Percentiles rank a stretch among this genome's conserved stretches.
Conservation (phyloP, 2,113 vertebrate genomes). For the Nibea coibor region DNA sequence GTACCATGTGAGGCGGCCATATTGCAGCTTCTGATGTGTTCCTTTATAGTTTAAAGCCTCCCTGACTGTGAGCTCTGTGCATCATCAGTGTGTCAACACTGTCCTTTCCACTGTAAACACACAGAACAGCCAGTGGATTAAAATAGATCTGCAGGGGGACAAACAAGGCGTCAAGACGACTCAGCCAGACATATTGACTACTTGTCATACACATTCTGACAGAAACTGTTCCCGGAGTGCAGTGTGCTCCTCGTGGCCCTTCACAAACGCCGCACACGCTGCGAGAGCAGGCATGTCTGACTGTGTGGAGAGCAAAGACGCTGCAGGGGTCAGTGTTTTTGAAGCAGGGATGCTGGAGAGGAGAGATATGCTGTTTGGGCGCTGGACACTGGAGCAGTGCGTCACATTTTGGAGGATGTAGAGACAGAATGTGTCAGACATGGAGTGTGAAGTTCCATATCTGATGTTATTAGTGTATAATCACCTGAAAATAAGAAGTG, state of each 20-base stretch:
- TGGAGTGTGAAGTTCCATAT: too few species aligned
- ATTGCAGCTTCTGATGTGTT: neutral
- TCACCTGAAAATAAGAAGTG: too few species aligned
- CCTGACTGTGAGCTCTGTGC: neutral
- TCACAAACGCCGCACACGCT: neutral
- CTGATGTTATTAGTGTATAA: too few species aligned
- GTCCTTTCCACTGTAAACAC: neutral
- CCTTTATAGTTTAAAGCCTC: neutral
- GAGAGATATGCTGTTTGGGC: too few species aligned
- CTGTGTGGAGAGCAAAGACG: neutral
- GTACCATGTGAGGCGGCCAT: neutral
- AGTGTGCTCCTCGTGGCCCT: neutral
- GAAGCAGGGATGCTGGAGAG: neutral
- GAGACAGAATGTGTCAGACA: too few species aligned
- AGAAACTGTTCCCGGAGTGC: neutral
- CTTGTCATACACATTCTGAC: neutral
- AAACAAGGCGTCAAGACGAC: neutral
- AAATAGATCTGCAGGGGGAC: neutral
- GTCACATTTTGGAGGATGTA: too few species aligned
- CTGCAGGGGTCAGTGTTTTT: neutral
- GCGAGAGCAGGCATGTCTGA: neutral
- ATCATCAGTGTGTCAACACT: neutral
- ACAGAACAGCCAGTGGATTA: neutral
- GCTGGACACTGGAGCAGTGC: too few species aligned
- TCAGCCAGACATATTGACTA: neutral